These are phyloP conservation scores for Varanus salvator DNA, from an alignment of 2,113 vertebrate species.

Conservation along the genomic window DNA sequence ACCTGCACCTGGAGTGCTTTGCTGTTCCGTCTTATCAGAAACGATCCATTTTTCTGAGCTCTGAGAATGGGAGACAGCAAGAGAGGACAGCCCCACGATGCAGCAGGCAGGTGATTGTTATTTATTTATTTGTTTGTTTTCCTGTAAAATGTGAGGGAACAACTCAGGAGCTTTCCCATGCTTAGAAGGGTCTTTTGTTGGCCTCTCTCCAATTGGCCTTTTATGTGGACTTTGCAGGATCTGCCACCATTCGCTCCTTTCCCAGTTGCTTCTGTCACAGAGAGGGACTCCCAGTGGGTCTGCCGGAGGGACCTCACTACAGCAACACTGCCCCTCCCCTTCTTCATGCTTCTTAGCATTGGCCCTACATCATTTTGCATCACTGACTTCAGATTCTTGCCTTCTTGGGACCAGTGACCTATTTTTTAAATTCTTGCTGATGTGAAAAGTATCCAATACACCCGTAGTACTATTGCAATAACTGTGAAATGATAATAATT, in stretches of 20 bases:
- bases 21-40: no score
- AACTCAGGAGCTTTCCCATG: no score
- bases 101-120: no score
- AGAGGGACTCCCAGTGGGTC: not conserved
- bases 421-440: not conserved
- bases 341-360: not conserved
- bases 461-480: not conserved
- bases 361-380: not conserved
- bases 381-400: not conserved
- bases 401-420: not conserved
- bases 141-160: no score
- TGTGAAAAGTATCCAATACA: not conserved
- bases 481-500: not conserved
- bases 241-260: not conserved
- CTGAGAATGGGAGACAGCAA: no score
- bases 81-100: no score
- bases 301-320: not conserved
- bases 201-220: not conserved
- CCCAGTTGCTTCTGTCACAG: no score
- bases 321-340: not conserved
- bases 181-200: no score
- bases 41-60: no score
- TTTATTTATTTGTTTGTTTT: no score
- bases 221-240: not conserved
- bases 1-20: no score